These are phyloP conservation scores for Sus cebifrons DNA, from an alignment of 2,797 vertebrate genomes.

Conservation along the genomic window DNA sequence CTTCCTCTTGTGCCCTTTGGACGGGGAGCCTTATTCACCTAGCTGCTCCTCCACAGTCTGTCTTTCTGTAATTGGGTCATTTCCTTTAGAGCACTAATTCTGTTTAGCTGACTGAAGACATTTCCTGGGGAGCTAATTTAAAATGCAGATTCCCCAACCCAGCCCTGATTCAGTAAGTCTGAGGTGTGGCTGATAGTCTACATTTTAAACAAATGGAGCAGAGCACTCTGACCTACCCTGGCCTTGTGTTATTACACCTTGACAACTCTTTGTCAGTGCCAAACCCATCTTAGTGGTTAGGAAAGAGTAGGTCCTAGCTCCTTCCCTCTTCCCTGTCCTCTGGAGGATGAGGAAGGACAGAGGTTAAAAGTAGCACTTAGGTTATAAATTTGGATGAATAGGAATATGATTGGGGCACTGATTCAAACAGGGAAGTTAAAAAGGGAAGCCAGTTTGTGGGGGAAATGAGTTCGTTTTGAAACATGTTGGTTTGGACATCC, in stretches of 20 bases:
- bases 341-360: slow-evolving; percentile 41
- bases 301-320: background rate
- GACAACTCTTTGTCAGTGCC: slow-evolving; percentile 24
- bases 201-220: slow-evolving; percentile 16
- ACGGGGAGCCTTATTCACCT: background rate
- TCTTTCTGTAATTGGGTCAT: slow-evolving; percentile 26
- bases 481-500: slow-evolving; percentile 44
- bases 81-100: slow-evolving; percentile 49
- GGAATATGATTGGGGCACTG: background rate
- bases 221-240: slow-evolving; percentile 1
- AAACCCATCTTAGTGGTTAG: background rate
- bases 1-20: slow-evolving; percentile 12
- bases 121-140: slow-evolving; percentile 25
- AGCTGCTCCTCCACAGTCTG: background rate
- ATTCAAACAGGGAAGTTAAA: slow-evolving; percentile 48
- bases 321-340: background rate
- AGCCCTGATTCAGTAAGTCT: slow-evolving; percentile 19
- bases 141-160: background rate
- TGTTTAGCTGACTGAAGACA: slow-evolving; percentile 41
- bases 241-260: background rate
- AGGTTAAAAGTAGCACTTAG: background rate
- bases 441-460: slow-evolving; percentile 72
- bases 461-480: slow-evolving; percentile 49
- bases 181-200: slow-evolving; percentile 7
- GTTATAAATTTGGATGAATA: slow-evolving; percentile 20